Conservation (phyloP, 2,113 vertebrate species). For the Bos indicus region DNA sequence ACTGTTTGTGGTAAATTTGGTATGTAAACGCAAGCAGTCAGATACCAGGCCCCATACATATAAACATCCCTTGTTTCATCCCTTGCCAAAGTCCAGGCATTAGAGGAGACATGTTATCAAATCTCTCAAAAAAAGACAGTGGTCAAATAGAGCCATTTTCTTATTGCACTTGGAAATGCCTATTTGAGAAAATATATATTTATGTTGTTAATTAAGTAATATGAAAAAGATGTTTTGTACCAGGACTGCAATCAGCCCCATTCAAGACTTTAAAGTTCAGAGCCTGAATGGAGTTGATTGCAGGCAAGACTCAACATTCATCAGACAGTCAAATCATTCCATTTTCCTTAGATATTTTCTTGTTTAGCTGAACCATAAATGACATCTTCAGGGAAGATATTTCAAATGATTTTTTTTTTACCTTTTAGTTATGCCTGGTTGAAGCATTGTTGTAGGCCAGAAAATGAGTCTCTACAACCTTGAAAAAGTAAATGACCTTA, state of each 20-base stretch:
- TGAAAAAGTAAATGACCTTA: constrained; percentile 35
- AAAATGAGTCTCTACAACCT: constrained; percentile 7
- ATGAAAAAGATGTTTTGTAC: constrained; percentile 7
- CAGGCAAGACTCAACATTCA: constrained; percentile 27
- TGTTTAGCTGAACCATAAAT: constrained; percentile 38
- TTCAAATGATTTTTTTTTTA: neutral
- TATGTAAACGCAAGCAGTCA: neutral
- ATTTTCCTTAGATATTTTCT: constrained; percentile 31
- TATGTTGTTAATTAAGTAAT: constrained; percentile 52
- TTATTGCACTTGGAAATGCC: neutral
- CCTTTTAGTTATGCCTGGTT: neutral
- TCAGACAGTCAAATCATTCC: constrained; percentile 57
- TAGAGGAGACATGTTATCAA: constrained; percentile 22
- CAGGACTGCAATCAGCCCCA: constrained; percentile 50
- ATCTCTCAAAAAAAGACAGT: constrained; percentile 28
- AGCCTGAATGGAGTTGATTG: constrained; percentile 58
- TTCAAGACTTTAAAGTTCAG: constrained; percentile 35
- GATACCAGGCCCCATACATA: neutral
- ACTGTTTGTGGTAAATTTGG: neutral
- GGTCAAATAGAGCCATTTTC: constrained; percentile 34
- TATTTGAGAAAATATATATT: constrained; percentile 37
- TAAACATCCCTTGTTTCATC: neutral
- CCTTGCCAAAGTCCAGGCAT: constrained; percentile 7
- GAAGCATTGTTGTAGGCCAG: neutral
- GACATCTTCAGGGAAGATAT: constrained; percentile 34